These are phyloP conservation scores for Chrysolina americana DNA, from an alignment of 2,888 invertebrate genomes.

Conservation along the genomic window DNA sequence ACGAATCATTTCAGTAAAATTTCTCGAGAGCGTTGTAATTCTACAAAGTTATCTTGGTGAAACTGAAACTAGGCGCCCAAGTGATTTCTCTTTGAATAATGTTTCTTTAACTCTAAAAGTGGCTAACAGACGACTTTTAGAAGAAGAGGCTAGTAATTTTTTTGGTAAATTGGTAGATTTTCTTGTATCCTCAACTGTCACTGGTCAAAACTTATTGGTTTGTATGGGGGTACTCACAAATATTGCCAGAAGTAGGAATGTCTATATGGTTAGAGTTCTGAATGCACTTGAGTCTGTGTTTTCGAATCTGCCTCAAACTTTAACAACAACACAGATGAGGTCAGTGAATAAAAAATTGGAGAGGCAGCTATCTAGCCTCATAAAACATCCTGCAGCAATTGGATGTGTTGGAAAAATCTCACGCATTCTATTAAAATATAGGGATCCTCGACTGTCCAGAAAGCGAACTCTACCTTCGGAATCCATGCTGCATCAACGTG, in stretches of 20 bases:
- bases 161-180: constrained; percentile 93
- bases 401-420: constrained; percentile 86
- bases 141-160: constrained; percentile 91
- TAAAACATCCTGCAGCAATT: constrained; percentile 88
- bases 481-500: constrained; percentile 62
- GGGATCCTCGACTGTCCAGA: constrained; percentile 71
- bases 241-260: constrained; percentile 90
- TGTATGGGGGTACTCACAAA: constrained; percentile 93
- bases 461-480: constrained; percentile 72
- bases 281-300: constrained; percentile 80
- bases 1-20: constrained; percentile 95
- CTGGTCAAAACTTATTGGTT: constrained; percentile 96
- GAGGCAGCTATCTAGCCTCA: constrained; percentile 84
- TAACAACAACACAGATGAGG: constrained; percentile 89
- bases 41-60: constrained; percentile 86
- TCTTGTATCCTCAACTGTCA: constrained; percentile 95
- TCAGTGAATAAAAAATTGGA: constrained; percentile 95
- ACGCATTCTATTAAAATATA: constrained; percentile 82
- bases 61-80: constrained; percentile 74
- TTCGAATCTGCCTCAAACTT: constrained; percentile 86
- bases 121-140: constrained; percentile 84
- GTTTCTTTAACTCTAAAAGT: constrained; percentile 88
- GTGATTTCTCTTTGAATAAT: constrained; percentile 88
- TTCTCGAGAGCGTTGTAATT: constrained; percentile 90
- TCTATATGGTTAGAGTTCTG: constrained; percentile 90